Evolutionary conservation across 2,797 vertebrate genomes (phyloP), one percentile per base, ranked within the genome.

Genomic region (Schizopygopsis malacanthus): DNA sequence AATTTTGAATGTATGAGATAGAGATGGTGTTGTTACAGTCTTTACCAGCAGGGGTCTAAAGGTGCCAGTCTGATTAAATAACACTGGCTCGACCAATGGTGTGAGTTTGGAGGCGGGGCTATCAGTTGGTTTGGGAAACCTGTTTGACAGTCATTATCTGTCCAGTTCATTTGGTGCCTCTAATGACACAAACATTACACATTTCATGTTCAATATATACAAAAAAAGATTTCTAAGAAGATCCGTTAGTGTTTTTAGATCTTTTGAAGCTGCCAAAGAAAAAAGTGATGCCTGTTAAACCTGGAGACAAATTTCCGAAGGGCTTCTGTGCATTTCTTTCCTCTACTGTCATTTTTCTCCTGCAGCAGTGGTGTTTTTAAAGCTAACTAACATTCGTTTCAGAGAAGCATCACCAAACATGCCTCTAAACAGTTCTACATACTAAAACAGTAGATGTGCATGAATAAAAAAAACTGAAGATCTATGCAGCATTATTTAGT

Each of bases 291-390:
- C n/a, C 43, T 80, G 56, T 7, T 22, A 80, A 50, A 10, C 79
- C 28, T 37, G 16, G 25, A 52, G 43, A 69, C 79, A 69, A 50
- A 37, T n/a, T 69, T 45, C 71, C 79, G 69, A 69, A 39, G 52
- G 71, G 78, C 61, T 33, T 81, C 70, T 52, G 61, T 52, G 39
- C 18, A 67, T 18, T 81, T 52, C 50, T 56, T 86, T 22, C 47
- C 18, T 79, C 72, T 82, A 25, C 56, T 86, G 77, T 86, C 65
- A 76, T 70, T 82, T 76, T 86, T 82, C 79, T 50, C 25, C 56
- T 25, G 65, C 9, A 63, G 76, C 39, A 43, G 83, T 76, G 77
- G 18, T 63, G 78, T 71, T 75, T 47, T 80, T 65, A 78, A 52
- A 43, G 77, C 37, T 43, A 77, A 18, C 82, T 33, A 25, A 65